A percentile compares a stretch with the other conserved stretches of the same genome.
Evolutionary conservation across 2,797 vertebrate genomes (phyloP).

Genomic region (Mus spretus): DNA sequence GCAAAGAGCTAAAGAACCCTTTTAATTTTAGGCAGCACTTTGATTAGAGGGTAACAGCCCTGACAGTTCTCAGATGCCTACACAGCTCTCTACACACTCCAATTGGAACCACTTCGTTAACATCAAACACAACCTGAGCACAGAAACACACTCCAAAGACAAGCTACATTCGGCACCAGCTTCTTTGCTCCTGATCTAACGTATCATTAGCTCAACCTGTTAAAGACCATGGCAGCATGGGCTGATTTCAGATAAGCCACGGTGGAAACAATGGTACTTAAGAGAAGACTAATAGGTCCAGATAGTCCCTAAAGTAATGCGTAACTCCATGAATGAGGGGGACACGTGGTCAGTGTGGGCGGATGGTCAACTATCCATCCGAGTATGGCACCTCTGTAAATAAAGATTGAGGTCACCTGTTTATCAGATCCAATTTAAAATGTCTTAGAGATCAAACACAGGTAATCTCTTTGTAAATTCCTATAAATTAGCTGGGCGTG

Average conservation of each 20-base stretch:
- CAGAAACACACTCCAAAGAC: neutral
- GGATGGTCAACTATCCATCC: neutral
- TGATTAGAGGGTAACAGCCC: neutral
- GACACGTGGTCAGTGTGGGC: neutral
- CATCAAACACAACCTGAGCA: neutral
- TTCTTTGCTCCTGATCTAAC: neutral
- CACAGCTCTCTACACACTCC: neutral
- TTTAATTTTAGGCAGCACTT: neutral
- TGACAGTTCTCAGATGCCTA: neutral
- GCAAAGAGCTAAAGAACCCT: neutral
- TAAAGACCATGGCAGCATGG: neutral
- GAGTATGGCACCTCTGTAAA: neutral
- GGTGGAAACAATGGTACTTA: neutral
- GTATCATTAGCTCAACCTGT: neutral
- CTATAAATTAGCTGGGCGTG: neutral
- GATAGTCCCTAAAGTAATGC: neutral
- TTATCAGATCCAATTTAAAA: constrained; percentile 24
- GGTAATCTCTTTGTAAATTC: constrained; percentile 6
- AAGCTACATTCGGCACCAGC: neutral
- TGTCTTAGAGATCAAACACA: neutral
- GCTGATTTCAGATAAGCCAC: neutral
- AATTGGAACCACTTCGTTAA: neutral
- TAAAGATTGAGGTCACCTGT: neutral
- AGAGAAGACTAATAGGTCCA: constrained; percentile 20
- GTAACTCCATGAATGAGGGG: neutral